Evolutionary conservation across 2,888 invertebrate species (phyloP).

Genomic region (Blastobasis lacticolella): DNA sequence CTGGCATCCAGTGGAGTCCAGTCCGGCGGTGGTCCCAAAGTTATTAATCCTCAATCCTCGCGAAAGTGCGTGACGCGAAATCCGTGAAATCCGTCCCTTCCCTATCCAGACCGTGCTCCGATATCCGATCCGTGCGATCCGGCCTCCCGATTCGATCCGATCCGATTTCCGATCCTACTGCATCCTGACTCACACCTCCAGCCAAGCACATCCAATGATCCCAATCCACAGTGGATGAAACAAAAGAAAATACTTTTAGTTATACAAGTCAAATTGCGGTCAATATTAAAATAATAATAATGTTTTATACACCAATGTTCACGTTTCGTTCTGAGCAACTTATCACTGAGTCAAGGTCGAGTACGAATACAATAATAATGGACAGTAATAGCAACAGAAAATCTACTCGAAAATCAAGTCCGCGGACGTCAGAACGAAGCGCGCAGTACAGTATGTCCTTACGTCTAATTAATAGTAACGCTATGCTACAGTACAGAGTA

Average conservation of each 20-base stretch:
- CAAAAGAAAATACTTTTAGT: slow-evolving; percentile 70
- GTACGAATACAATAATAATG: no score
- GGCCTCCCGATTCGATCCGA: slow-evolving; percentile 22
- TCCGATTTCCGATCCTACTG: slow-evolving; percentile 16
- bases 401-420: no score
- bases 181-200: slow-evolving; percentile 52
- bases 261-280: slow-evolving; percentile 23
- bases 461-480: not conserved
- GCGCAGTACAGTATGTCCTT: not conserved
- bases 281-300: not conserved
- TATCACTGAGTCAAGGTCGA: no score
- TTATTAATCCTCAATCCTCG: slow-evolving; percentile 5
- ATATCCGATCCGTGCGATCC: no score
- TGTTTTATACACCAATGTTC: not conserved
- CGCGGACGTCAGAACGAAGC: not conserved
- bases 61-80: no score
- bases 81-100: no score
- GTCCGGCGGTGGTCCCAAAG: slow-evolving; percentile 6
- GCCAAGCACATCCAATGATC: slow-evolving; percentile 60
- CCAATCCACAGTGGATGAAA: slow-evolving; percentile 74
- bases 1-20: slow-evolving; percentile 16
- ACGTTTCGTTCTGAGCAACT: not conserved
- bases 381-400: no score
- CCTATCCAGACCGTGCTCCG: no score
- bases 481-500: no score